Evolutionary conservation across 2,797 vertebrate genomes (phyloP).

Genomic region (Cottoperca gobio): DNA sequence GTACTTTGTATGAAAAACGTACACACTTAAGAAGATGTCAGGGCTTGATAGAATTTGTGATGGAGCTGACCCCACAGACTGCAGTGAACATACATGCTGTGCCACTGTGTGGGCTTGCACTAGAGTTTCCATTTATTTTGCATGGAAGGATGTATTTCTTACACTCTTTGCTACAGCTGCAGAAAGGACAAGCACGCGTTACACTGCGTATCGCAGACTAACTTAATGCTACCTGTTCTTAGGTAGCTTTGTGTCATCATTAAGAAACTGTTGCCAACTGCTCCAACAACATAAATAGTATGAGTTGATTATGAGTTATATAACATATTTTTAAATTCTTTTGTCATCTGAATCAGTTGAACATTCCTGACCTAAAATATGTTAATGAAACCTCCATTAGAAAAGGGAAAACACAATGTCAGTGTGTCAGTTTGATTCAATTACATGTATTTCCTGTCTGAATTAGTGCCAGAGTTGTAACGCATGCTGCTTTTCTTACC

Average conservation of each 20-base stretch:
- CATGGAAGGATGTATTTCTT: constrained; percentile 32
- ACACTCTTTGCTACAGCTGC: constrained; percentile 14
- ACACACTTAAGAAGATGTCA: constrained; percentile 28
- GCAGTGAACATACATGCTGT: constrained; percentile 6
- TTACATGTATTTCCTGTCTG: not conserved
- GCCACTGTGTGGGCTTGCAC: constrained; percentile 2
- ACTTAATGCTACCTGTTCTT: not conserved
- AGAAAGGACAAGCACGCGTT: constrained; percentile 18
- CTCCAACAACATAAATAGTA: not conserved
- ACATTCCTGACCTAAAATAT: not conserved
- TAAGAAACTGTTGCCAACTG: not conserved
- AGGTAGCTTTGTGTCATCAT: not conserved
- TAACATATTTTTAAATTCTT: not conserved
- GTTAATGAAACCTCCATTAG: not conserved
- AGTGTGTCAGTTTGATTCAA: not conserved
- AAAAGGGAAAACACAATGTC: not conserved
- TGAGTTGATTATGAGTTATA: not conserved
- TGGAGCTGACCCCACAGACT: constrained; percentile 29
- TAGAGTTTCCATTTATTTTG: constrained; percentile 24
- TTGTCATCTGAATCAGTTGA: not conserved
- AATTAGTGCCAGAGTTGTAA: constrained; percentile 1
- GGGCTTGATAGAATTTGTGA: constrained; percentile 26
- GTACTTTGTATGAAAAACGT: constrained; percentile 1
- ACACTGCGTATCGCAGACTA: not conserved
- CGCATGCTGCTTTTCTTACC: not conserved